Percentiles rank a stretch among this genome's conserved stretches.
These are phyloP conservation scores for Clivina fossor DNA, from an alignment of 2,888 invertebrate genomes.

Conservation along the genomic window DNA sequence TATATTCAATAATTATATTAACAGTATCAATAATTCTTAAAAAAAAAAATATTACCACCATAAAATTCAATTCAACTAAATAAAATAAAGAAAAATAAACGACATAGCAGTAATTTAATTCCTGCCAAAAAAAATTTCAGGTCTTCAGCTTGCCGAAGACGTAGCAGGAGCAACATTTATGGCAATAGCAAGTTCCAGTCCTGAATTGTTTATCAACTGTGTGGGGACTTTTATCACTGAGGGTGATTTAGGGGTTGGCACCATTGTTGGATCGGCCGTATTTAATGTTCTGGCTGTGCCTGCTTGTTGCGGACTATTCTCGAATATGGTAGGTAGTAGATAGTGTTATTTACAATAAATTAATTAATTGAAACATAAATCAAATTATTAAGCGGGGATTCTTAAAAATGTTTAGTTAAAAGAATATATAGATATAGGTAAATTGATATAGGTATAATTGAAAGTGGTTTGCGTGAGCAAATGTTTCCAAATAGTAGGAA, in stretches of 20 bases:
- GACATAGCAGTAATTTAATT: too few relatives aligned
- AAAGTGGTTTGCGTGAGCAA: too few relatives aligned
- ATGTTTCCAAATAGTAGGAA: too few relatives aligned
- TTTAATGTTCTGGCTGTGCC: conserved; percentile 78
- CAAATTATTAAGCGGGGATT: too few relatives aligned
- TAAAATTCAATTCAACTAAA: too few relatives aligned
- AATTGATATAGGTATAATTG: too few relatives aligned
- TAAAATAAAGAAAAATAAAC: not conserved
- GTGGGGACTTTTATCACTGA: conserved; percentile 79
- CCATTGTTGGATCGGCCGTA: conserved; percentile 76
- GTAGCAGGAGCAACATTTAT: conserved; percentile 89
- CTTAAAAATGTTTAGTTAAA: too few relatives aligned
- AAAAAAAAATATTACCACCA: too few relatives aligned
- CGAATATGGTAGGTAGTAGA: conserved; percentile 59
- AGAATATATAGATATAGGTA: too few relatives aligned
- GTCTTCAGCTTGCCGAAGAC: conserved; percentile 68
- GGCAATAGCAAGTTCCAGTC: conserved; percentile 86
- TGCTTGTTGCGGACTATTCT: conserved; percentile 70
- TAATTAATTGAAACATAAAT: not conserved
- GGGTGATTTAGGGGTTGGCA: conserved; percentile 75
- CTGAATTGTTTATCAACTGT: conserved; percentile 83
- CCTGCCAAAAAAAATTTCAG: too few relatives aligned
- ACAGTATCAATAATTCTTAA: too few relatives aligned
- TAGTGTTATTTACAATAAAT: not conserved
- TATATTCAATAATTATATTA: too few relatives aligned